phyloP scores from a whole-genome alignment of 2,888 invertebrate genomes.

The Dichetophora obliterata region DNA sequence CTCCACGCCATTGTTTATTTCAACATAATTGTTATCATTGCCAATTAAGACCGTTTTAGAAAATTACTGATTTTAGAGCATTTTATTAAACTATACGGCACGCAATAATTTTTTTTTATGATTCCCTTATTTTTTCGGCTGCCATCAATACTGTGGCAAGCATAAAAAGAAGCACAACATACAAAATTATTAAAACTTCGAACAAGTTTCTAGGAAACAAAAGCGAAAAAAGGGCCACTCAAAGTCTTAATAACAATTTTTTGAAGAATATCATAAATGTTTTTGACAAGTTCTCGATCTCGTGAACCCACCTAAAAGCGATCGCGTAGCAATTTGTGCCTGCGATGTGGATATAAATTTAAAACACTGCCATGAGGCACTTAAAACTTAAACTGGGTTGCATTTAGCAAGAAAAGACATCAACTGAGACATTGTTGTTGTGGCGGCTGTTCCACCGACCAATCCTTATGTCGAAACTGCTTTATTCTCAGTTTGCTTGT shows the following conservation, averaged over 20 bases:
- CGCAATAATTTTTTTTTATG: not conserved
- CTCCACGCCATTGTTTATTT: too few species aligned
- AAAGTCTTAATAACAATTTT: conserved; percentile 35
- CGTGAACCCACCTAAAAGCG: not conserved
- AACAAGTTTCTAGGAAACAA: conserved; percentile 48
- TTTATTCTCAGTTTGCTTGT: not conserved
- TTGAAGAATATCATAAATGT: conserved; percentile 45
- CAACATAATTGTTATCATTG: not conserved
- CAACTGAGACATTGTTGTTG: not conserved
- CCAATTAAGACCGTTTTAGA: not conserved
- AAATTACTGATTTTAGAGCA: not conserved
- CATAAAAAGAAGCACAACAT: too few species aligned
- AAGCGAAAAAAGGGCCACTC: not conserved
- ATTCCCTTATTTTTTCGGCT: not conserved
- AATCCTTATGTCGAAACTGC: too few species aligned
- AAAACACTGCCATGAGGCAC: not conserved
- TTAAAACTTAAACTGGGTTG: not conserved
- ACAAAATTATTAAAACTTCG: conserved; percentile 20
- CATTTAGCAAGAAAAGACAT: not conserved
- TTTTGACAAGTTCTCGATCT: conserved; percentile 47
- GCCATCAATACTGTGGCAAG: not conserved
- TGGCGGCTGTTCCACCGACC: not conserved
- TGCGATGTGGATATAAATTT: conserved; percentile 7
- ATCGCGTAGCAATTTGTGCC: conserved; percentile 5
- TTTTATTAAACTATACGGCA: too few species aligned